phyloP scores from a whole-genome alignment of 2,888 invertebrate genomes.

The Drosophila mercatorum region DNA sequence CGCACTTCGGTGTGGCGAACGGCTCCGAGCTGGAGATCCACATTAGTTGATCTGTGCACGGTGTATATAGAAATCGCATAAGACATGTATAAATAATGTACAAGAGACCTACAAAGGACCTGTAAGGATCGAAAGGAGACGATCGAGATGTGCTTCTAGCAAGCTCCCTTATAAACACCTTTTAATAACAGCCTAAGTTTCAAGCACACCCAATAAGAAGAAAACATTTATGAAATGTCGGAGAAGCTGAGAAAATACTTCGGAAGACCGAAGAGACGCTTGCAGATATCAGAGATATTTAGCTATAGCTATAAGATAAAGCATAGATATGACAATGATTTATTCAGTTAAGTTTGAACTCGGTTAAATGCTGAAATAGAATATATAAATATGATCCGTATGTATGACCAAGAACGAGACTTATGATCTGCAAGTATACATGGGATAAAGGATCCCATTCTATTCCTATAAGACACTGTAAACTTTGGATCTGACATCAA shows the following conservation, averaged over 20 bases:
- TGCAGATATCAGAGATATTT: neutral
- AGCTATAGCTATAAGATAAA: neutral
- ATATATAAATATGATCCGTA: neutral
- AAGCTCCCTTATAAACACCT: neutral
- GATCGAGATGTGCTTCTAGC: neutral
- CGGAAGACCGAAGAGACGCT: neutral
- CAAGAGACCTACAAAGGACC: slow-evolving; percentile 46
- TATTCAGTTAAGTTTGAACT: no score
- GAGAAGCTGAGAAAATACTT: neutral
- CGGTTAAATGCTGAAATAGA: neutral
- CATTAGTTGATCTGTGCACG: slow-evolving; percentile 61
- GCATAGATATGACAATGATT: no score
- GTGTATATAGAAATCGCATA: slow-evolving; percentile 35
- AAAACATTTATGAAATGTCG: neutral
- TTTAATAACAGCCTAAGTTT: neutral
- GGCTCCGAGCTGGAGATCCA: slow-evolving; percentile 53
- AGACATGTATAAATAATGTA: slow-evolving; percentile 21
- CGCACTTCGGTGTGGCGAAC: slow-evolving; percentile 51
- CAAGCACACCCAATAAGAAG: neutral
- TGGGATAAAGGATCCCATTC: neutral
- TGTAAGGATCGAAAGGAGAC: slow-evolving; percentile 15
- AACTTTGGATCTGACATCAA: neutral
- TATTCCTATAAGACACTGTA: neutral
- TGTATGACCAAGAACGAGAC: no score
- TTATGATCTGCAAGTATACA: neutral